These are phyloP conservation scores for Drosophila micromelanica DNA, from an alignment of 1,140 invertebrate species.

Conservation along the genomic window DNA sequence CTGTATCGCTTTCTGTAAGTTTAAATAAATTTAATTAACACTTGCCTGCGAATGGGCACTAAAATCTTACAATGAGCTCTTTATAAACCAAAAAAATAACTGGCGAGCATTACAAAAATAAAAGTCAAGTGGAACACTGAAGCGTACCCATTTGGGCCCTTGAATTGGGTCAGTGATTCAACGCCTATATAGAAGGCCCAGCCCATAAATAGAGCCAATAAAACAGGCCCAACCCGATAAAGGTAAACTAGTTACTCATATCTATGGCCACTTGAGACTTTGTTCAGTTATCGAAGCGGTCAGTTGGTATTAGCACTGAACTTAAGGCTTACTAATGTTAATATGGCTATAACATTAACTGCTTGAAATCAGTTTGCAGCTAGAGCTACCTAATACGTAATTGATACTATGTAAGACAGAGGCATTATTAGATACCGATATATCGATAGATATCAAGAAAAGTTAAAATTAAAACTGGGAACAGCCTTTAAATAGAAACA, in stretches of 20 bases:
- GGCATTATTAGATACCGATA: not conserved
- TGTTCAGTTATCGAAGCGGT: conserved; percentile 4
- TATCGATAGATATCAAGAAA: too few relatives aligned
- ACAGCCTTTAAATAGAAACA: too few relatives aligned
- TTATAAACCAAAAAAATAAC: conserved; percentile 23
- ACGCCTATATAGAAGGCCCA: conserved; percentile 22
- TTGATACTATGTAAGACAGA: not conserved
- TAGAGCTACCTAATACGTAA: not conserved
- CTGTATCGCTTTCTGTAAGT: conserved; percentile 22
- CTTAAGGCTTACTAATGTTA: not conserved
- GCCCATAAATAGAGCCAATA: conserved; percentile 25
- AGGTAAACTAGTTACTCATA: conserved; percentile 32
- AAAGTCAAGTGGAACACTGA: conserved; percentile 41
- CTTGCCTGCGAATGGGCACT: conserved; percentile 53
- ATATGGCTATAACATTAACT: conserved; percentile 13
- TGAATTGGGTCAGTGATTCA: conserved; percentile 72
- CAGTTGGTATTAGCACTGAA: conserved; percentile 9
- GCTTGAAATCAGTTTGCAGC: conserved; percentile 2
- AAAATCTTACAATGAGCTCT: conserved; percentile 41
- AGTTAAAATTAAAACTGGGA: too few relatives aligned
- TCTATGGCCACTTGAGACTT: not conserved
- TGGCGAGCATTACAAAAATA: conserved; percentile 3
- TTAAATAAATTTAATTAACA: conserved; percentile 78
- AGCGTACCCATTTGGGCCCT: conserved; percentile 39
- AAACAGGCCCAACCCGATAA: conserved; percentile 51